A percentile compares a stretch with the other conserved stretches of the same genome.
Evolutionary conservation across 1,140 invertebrate species (phyloP).

Genomic region (Harpegnathos saltator): DNA sequence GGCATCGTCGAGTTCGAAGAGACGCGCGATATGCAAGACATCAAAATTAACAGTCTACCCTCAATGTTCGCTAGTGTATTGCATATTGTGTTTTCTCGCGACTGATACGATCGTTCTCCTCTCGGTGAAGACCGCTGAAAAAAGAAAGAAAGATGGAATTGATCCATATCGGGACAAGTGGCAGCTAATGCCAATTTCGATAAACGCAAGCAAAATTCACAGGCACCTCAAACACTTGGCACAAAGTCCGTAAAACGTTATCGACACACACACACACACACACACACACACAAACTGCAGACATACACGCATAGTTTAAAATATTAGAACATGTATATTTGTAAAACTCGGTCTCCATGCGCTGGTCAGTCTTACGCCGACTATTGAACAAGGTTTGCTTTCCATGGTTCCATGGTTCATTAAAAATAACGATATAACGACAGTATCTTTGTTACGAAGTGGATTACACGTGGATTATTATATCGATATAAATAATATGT

Average conservation of each 20-base stretch:
- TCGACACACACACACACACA: constrained; percentile 64
- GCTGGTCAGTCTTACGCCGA: constrained; percentile 57
- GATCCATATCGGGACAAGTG: constrained; percentile 19
- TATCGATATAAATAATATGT: constrained; percentile 66
- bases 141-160: not conserved
- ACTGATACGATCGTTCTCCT: constrained; percentile 22
- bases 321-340: constrained; percentile 72
- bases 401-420: constrained; percentile 21
- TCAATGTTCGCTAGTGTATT: constrained; percentile 14
- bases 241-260: constrained; percentile 69
- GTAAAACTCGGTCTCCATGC: constrained; percentile 66
- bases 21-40: constrained; percentile 12
- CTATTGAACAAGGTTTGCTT: constrained; percentile 15
- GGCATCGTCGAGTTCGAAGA: constrained; percentile 17
- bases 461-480: constrained; percentile 60
- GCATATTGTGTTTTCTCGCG: constrained; percentile 12
- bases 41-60: constrained; percentile 28
- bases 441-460: constrained; percentile 70
- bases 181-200: not conserved
- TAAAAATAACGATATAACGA: constrained; percentile 53
- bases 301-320: constrained; percentile 60
- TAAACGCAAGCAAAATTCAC: constrained; percentile 61
- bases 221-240: constrained; percentile 72
- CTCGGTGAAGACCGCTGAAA: not conserved
- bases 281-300: constrained; percentile 50